Percentiles rank a stretch among this genome's conserved stretches.
These are phyloP conservation scores for Sternarchorhynchus goeldii DNA, from an alignment of 2,797 vertebrate species.

Conservation along the genomic window DNA sequence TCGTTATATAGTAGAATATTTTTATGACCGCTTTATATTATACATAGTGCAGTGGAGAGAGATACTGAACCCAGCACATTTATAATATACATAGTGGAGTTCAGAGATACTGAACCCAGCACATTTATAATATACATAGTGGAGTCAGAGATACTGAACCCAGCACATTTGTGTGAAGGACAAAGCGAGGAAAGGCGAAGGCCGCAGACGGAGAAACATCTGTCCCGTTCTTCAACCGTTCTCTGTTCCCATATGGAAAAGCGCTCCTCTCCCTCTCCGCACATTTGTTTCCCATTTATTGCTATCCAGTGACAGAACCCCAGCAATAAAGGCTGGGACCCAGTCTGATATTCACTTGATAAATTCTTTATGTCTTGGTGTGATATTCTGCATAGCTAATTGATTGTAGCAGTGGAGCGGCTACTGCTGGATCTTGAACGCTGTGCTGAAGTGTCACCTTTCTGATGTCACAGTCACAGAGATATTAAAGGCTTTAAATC, in stretches of 20 bases:
- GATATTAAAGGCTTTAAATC: constrained; percentile 50
- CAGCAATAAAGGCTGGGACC: constrained; percentile 20
- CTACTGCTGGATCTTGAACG: constrained; percentile 60
- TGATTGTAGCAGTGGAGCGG: constrained; percentile 58
- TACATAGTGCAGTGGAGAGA: not conserved
- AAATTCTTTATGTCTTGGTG: constrained; percentile 61
- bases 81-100: not conserved
- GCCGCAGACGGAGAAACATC: constrained; percentile 52
- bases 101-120: too few relatives aligned
- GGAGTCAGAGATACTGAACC: too few relatives aligned
- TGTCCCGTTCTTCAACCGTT: constrained; percentile 25
- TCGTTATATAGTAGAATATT: not conserved
- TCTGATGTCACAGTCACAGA: constrained; percentile 57
- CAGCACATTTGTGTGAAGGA: constrained; percentile 22
- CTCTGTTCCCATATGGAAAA: constrained; percentile 47
- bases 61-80: constrained; percentile 34
- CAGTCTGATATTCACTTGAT: constrained; percentile 52
- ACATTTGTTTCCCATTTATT: constrained; percentile 56
- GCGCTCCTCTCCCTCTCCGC: constrained; percentile 31
- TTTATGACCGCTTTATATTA: not conserved
- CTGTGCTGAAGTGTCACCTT: constrained; percentile 66
- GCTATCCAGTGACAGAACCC: constrained; percentile 32
- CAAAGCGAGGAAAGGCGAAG: constrained; percentile 24
- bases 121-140: too few relatives aligned
- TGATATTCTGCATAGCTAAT: constrained; percentile 68